Conservation (phyloP, 1,140 invertebrate genomes). For the Trichomalopsis sarcophagae region DNA sequence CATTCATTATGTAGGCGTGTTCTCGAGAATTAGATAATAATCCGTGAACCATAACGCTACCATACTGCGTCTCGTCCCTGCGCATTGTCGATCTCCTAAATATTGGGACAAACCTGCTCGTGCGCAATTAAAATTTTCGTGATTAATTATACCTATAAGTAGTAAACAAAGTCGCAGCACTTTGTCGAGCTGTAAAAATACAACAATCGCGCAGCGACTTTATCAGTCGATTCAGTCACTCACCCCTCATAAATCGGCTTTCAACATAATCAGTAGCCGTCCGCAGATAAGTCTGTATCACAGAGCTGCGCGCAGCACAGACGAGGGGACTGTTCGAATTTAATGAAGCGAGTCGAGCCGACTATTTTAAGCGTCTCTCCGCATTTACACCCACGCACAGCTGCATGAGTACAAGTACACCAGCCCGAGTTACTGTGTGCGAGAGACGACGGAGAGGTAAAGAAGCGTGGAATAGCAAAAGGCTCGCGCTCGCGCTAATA, state of each 20-base stretch:
- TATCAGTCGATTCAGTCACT: background rate
- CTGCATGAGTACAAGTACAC: background rate
- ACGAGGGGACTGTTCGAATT: conserved; percentile 26
- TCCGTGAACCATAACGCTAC: background rate
- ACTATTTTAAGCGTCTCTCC: conserved; percentile 17
- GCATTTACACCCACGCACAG: background rate
- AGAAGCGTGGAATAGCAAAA: conserved; percentile 22
- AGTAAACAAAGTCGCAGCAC: background rate
- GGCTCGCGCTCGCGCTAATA: conserved; percentile 37
- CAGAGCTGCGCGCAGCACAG: background rate
- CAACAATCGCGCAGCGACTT: background rate
- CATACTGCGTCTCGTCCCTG: background rate
- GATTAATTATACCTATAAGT: background rate
- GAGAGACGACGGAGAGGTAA: background rate
- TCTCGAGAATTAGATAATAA: conserved; percentile 2
- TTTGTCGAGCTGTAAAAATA: background rate
- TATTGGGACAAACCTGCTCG: background rate
- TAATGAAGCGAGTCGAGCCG: conserved; percentile 26
- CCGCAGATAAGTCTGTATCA: background rate
- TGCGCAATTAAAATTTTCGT: background rate
- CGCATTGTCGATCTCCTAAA: conserved; percentile 15
- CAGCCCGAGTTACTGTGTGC: background rate
- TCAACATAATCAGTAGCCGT: background rate
- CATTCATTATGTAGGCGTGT: conserved; percentile 25
- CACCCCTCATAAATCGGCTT: background rate